A percentile compares a stretch with the other conserved stretches of the same genome.
Conservation (phyloP, 35 echinoderm and acorn worm genomes). For the Apostichopus parvimensis region DNA sequence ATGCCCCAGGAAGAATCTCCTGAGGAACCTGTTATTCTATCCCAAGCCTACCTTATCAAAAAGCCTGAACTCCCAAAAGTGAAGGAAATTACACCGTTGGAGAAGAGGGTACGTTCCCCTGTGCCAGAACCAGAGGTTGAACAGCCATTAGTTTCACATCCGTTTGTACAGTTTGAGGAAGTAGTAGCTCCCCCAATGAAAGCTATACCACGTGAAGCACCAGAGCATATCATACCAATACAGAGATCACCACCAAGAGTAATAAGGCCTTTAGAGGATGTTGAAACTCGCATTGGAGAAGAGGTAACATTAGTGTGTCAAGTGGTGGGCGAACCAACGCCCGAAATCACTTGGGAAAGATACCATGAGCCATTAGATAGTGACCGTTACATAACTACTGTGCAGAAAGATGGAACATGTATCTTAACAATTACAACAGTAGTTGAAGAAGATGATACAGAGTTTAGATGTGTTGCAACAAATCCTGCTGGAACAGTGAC, state of each 20-base stretch:
- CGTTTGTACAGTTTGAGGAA: constrained; percentile 43
- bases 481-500: constrained; percentile 81
- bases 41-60: constrained; percentile 35
- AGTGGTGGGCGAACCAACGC: constrained; percentile 77
- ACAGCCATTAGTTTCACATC: constrained; percentile 42
- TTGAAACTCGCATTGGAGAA: constrained; percentile 70
- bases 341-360: constrained; percentile 76
- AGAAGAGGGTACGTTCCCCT: constrained; percentile 24
- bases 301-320: constrained; percentile 65
- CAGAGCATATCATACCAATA: constrained; percentile 57
- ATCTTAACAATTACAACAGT: constrained; percentile 78
- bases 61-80: not conserved
- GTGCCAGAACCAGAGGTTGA: constrained; percentile 31
- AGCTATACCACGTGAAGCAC: constrained; percentile 29
- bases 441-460: constrained; percentile 85
- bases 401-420: constrained; percentile 78
- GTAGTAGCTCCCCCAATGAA: constrained; percentile 45
- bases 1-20: constrained; percentile 47
- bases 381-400: constrained; percentile 65
- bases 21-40: constrained; percentile 45
- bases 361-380: constrained; percentile 68
- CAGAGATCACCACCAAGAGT: constrained; percentile 61
- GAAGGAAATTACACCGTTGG: constrained; percentile 6
- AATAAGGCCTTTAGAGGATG: constrained; percentile 72
- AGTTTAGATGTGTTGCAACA: constrained; percentile 89